Conservation (phyloP, 2,113 vertebrate species). For the Calypte anna region DNA sequence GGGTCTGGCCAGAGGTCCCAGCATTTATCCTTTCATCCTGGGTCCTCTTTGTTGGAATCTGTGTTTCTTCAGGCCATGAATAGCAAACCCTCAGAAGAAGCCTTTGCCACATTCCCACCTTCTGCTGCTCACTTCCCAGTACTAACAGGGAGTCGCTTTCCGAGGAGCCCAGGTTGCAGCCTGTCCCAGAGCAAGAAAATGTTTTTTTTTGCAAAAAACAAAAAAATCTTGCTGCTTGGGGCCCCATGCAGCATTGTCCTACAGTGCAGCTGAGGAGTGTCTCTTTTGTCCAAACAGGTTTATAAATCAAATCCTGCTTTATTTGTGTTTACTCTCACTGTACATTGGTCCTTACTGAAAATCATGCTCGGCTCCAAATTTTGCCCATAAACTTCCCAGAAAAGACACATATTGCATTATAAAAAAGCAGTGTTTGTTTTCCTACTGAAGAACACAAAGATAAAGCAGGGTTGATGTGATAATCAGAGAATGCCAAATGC, state of each 20-base stretch:
- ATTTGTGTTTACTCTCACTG: neutral
- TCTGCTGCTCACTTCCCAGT: neutral
- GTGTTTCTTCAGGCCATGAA: constrained; percentile 7
- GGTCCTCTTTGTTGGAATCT: neutral
- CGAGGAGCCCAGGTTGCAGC: neutral
- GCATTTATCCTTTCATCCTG: neutral
- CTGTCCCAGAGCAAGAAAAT: constrained; percentile 11
- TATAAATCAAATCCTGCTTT: constrained; percentile 12
- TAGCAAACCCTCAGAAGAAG: neutral
- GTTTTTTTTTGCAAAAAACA: constrained; percentile 48
- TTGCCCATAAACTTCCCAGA: neutral
- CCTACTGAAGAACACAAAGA: neutral
- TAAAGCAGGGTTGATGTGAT: neutral
- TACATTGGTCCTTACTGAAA: neutral
- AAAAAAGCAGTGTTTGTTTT: neutral
- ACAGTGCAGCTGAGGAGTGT: neutral
- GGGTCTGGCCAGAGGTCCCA: neutral
- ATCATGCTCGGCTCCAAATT: neutral
- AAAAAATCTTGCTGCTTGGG: neutral
- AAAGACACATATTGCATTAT: neutral
- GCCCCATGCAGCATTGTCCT: neutral
- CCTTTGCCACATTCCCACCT: neutral
- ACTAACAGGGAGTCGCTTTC: neutral
- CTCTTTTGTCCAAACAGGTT: constrained; percentile 6
- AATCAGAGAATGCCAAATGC: neutral